These are phyloP conservation scores for Canis aureus DNA, from an alignment of 2,113 vertebrate genomes.

Conservation along the genomic window DNA sequence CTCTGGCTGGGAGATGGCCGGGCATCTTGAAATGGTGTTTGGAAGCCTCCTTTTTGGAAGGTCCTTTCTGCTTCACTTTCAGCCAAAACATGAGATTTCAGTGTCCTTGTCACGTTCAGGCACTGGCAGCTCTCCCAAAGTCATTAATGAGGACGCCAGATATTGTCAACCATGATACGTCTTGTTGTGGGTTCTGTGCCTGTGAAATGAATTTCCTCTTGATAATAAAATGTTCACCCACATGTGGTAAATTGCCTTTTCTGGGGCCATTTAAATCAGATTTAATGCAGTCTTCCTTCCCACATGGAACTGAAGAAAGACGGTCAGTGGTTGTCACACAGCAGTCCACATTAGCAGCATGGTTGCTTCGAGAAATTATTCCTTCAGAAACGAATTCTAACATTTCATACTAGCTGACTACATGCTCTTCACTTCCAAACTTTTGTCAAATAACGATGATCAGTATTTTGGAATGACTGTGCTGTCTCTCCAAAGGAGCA, in stretches of 20 bases:
- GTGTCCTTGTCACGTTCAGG: not conserved
- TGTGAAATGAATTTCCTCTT: not conserved
- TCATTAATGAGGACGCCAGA: not conserved
- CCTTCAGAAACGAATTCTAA: not conserved
- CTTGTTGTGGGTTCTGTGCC: not conserved
- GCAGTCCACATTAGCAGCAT: fast-evolving
- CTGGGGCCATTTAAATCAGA: not conserved
- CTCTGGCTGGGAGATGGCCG: no score
- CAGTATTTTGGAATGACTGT: not conserved
- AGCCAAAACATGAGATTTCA: not conserved
- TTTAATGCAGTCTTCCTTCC: not conserved
- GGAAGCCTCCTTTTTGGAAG: not conserved
- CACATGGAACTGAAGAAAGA: not conserved
- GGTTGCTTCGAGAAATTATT: not conserved
- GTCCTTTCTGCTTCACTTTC: fast-evolving
- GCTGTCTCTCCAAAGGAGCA: not conserved
- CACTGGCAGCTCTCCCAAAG: not conserved
- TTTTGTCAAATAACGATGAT: not conserved
- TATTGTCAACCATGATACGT: fast-evolving
- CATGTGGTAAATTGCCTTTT: not conserved
- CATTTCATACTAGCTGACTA: not conserved
- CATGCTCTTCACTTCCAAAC: not conserved
- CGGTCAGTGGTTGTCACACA: fast-evolving
- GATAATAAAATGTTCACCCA: not conserved
- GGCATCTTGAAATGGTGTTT: not conserved